Evolutionary conservation across 1,140 invertebrate species (phyloP), one percentile per base, ranked within the genome.

Genomic region (Saccostrea cuccullata): DNA sequence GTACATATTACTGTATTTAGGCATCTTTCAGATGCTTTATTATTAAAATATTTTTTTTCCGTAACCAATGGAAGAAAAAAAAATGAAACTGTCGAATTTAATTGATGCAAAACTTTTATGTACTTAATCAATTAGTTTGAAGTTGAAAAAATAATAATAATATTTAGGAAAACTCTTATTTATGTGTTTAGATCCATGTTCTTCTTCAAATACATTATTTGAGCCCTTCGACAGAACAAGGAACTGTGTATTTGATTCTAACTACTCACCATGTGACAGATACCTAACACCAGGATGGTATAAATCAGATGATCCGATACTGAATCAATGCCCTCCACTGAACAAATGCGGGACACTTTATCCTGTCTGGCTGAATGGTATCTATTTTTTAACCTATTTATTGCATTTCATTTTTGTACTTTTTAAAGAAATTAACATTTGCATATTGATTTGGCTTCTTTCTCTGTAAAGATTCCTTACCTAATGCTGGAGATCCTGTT

Each of bases 311-410:
- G 30, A 77, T 26, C 11, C 30, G 12, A 36, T 77, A 4, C 23
- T 77, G 30, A 26, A 77, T 30, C 30, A 77, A 13, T 77, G 70
- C 13, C 70, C 70, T 0, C 0, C 9, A 9, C 70, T 77, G 9
- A 77, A 36, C 70, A 77, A 12, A 26, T 77, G 70, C 13, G 70
- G 70, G 23, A 26, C 70, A 13, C 13, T 77, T 5, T 77, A 77
- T 77, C 70, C 70, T 3, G 15, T 77, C 70, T 77, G 70, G 70
- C 11, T 77, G 26, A 77, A 77, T 17, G 70, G 70, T 77, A 15
- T 13, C 12, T 13, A 6, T 64, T 64, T 15, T 60, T 13, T 20
- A 60, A 60, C 58, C 9, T 17, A 60, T 20, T 60, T 60, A 60
- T 13, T 9, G 1, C 5, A 47, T 47, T 47, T 6, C 9, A 47